Evolutionary conservation across 2,888 invertebrate species (phyloP).

Genomic region (Lycocerus yunnanus): DNA sequence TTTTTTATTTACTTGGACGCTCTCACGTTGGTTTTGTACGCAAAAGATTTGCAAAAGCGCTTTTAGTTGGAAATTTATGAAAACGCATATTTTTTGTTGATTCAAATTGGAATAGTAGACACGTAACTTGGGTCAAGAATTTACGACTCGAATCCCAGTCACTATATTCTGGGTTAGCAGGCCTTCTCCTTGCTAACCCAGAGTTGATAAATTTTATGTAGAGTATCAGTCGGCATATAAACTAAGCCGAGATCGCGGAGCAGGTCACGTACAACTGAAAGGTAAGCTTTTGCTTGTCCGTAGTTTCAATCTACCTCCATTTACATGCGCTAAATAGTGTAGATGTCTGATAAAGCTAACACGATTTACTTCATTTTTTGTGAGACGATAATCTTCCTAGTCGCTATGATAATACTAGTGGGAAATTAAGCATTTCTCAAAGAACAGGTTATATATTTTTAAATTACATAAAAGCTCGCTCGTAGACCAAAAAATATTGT

Average conservation of each 20-base stretch:
- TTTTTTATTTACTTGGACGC: background rate
- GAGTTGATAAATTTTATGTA: constrained; percentile 22
- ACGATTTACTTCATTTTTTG: constrained; percentile 26
- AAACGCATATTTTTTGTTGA: background rate
- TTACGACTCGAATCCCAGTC: background rate
- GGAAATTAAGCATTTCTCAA: background rate
- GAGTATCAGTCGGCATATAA: constrained; percentile 21
- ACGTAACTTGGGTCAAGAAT: background rate
- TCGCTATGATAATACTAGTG: background rate
- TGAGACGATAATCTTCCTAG: constrained; percentile 6
- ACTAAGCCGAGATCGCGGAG: constrained; percentile 12
- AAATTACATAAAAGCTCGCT: background rate
- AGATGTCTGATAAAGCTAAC: constrained; percentile 25
- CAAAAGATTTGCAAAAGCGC: too few relatives aligned
- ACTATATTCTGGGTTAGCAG: background rate
- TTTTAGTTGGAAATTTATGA: background rate
- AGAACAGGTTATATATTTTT: background rate
- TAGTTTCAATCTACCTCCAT: constrained; percentile 30
- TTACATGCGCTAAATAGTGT: constrained; percentile 34
- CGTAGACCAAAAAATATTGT: background rate
- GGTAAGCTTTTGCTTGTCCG: constrained; percentile 12
- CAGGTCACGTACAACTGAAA: constrained; percentile 32
- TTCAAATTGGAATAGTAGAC: background rate
- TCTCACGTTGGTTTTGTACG: background rate
- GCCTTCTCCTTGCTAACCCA: constrained; percentile 29